Evolutionary conservation across 2,888 invertebrate species (phyloP), one percentile per base, ranked within the genome.

Genomic region (Pedicia rivosa): DNA sequence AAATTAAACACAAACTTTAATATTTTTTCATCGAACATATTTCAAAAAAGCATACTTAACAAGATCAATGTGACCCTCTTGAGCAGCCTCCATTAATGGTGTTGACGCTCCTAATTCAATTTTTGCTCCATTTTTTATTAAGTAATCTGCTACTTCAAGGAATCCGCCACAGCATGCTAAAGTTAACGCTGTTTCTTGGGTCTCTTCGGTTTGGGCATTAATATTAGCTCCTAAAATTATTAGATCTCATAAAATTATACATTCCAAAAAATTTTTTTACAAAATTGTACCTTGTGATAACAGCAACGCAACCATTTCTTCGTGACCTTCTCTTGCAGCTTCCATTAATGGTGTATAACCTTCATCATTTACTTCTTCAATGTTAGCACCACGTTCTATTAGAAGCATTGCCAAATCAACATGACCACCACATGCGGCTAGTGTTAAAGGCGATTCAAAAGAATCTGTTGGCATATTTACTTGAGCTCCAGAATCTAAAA

Each of bases 341-440:
- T 98, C 98, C 97, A 98, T 98, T 43, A 98, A 68, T 14, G 98
- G 97, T 22, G 97, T 98, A 64, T 97, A 98, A 17, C 97, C 95
- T 66, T 98, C 97, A 59, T 98, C 97, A 63, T 98, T 98, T 40
- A 92, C 92, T 67, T 95, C 95, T 64, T 98, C 98, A 52, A 98
- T 88, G 64, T 94, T 94, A 41, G 98, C 98, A 44, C 97, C 97
- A 40, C 94, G 74, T 58, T 95, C 95, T 46, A 98, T 80, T 43
- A 98, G 68, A 50, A 98, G 66, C 70, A 90, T 83, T 4, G 97
- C 97, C 50, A 98, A 68, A 57, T 97, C 95, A 36, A 94, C 91
- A 63, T 98, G 97, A 7, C 98, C 98, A 42, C 97, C 97, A 64
- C 97, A 97, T 32, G 97, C 95, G 36, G 98, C 98, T 48, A 98